phyloP scores from a whole-genome alignment of 53 echinoderm and acorn worm genomes.

The Holothuria leucospilota region DNA sequence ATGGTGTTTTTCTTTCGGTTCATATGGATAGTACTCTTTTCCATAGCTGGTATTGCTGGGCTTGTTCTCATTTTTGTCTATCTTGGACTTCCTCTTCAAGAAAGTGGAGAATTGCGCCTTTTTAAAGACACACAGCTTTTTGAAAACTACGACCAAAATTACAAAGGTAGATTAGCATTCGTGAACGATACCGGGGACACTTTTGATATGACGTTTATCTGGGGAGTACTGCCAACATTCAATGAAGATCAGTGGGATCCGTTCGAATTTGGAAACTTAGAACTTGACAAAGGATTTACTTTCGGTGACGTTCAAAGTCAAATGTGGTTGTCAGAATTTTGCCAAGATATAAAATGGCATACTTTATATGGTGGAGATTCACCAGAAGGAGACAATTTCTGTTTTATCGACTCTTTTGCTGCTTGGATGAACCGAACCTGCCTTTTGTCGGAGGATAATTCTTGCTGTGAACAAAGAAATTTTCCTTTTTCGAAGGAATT shows the following conservation, averaged over 20 bases:
- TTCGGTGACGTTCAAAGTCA: constrained; percentile 53
- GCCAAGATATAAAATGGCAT: constrained; percentile 50
- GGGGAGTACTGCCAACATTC: constrained; percentile 67
- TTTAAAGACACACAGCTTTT: constrained; percentile 56
- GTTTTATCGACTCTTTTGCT: constrained; percentile 66
- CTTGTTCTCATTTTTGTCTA: constrained; percentile 56
- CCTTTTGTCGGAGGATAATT: background rate
- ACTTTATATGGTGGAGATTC: constrained; percentile 42
- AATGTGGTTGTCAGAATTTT: constrained; percentile 66
- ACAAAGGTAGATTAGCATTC: constrained; percentile 54
- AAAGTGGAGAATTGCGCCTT: constrained; percentile 58
- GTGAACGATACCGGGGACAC: constrained; percentile 36
- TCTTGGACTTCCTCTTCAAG: constrained; percentile 56
- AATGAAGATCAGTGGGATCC: constrained; percentile 54
- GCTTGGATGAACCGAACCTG: constrained; percentile 61
- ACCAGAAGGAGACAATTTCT: background rate
- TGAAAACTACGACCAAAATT: constrained; percentile 66
- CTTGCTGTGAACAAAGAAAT: constrained; percentile 57
- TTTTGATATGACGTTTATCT: constrained; percentile 48
- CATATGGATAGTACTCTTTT: constrained; percentile 66
- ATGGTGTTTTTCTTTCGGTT: constrained; percentile 53
- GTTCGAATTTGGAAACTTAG: constrained; percentile 28
- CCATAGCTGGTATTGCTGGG: constrained; percentile 49
- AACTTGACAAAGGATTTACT: constrained; percentile 49
- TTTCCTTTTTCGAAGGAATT: constrained; percentile 58